Percentiles rank a stretch among this genome's conserved stretches.
phyloP scores from a whole-genome alignment of 2,113 vertebrate genomes.

The Dolichallabes microphthalmus region DNA sequence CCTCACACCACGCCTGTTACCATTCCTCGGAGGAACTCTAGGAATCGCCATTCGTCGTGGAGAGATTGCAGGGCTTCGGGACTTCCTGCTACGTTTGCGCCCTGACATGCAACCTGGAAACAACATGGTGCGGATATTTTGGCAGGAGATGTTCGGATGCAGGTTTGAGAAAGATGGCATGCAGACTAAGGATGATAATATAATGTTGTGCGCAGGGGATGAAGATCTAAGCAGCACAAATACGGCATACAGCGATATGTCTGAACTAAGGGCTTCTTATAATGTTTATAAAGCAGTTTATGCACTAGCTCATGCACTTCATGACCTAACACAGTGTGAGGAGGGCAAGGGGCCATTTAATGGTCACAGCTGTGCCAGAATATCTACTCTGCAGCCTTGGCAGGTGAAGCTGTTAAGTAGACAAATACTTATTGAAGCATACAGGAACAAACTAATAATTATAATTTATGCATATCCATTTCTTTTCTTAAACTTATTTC shows the following conservation, averaged over 20 bases:
- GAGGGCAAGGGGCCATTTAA: conserved; percentile 66
- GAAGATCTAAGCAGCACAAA: conserved; percentile 22
- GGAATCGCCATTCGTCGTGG: conserved; percentile 69
- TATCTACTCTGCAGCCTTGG: conserved; percentile 65
- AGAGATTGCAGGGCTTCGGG: conserved; percentile 63
- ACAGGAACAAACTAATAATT: not conserved
- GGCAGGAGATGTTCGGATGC: conserved; percentile 63
- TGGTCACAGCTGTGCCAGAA: conserved; percentile 60
- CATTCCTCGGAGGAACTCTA: conserved; percentile 66
- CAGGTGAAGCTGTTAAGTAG: conserved; percentile 58
- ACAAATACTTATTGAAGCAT: not conserved
- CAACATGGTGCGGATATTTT: conserved; percentile 64
- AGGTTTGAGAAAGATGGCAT: not conserved
- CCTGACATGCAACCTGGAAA: conserved; percentile 53
- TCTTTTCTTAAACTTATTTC: no score
- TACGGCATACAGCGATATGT: conserved; percentile 10
- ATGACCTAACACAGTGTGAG: conserved; percentile 62
- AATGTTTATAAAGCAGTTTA: conserved; percentile 75
- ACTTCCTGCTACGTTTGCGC: conserved; percentile 59
- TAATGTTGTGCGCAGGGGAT: conserved; percentile 52
- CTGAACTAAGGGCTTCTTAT: conserved; percentile 56
- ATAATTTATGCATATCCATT: no score
- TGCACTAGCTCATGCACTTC: conserved; percentile 66
- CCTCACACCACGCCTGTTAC: conserved; percentile 53
- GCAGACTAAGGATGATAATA: conserved; percentile 52